Evolutionary conservation across 1,140 invertebrate genomes (phyloP).

Genomic region (Leptopilina boulardi): DNA sequence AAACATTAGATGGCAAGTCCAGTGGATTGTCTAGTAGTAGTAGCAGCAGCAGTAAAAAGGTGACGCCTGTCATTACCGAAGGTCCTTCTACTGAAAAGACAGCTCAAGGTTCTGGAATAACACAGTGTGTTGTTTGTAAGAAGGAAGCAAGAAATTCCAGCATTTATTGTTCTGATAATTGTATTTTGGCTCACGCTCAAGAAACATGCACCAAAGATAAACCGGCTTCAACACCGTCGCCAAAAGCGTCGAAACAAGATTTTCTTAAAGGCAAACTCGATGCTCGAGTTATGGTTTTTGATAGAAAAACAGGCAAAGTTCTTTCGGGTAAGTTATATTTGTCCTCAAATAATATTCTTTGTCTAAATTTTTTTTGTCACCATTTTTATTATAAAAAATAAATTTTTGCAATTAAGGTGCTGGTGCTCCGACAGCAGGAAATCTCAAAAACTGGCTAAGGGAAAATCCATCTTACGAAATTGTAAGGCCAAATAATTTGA

Average conservation of each 20-base stretch:
- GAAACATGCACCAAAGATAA: conserved; percentile 79
- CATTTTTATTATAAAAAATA: conserved; percentile 3
- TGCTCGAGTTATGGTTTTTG: conserved; percentile 84
- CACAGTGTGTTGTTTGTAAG: conserved; percentile 85
- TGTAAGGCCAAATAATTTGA: conserved; percentile 79
- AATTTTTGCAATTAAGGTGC: conserved; percentile 74
- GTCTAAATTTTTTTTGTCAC: not conserved
- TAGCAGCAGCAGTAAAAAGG: too few relatives aligned
- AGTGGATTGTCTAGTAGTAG: not conserved
- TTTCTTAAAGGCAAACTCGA: conserved; percentile 71
- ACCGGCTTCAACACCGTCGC: conserved; percentile 46
- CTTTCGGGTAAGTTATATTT: conserved; percentile 76
- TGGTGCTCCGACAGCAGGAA: conserved; percentile 86
- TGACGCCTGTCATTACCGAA: conserved; percentile 23
- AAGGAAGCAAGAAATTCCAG: conserved; percentile 82
- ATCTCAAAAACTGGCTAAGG: conserved; percentile 89
- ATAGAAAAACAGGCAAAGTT: conserved; percentile 85
- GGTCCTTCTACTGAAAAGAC: conserved; percentile 20
- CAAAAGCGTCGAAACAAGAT: conserved; percentile 66
- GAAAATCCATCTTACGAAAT: conserved; percentile 92
- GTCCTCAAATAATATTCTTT: conserved; percentile 41
- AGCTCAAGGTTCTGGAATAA: conserved; percentile 51
- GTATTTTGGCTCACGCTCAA: conserved; percentile 90
- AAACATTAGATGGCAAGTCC: conserved; percentile 40
- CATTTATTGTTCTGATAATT: conserved; percentile 92